A percentile compares a stretch with the other conserved stretches of the same genome.
These are phyloP conservation scores for Campoletis sonorensis DNA, from an alignment of 1,140 invertebrate species.

Conservation along the genomic window DNA sequence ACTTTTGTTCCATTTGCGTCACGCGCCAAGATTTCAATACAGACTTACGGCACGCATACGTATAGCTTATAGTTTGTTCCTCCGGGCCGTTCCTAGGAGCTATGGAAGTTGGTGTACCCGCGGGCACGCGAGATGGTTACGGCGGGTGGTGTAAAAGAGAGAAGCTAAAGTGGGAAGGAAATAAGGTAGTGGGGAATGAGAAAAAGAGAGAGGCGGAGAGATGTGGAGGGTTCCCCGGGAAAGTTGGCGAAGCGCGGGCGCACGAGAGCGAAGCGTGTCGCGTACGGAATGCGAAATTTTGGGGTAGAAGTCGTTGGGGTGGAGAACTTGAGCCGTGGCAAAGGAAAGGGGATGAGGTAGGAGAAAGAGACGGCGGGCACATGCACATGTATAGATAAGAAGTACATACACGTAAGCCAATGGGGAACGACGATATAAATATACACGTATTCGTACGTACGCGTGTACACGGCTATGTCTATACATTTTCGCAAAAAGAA, in stretches of 20 bases:
- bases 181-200: not conserved
- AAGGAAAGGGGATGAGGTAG: not conserved
- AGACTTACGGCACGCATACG: constrained; percentile 41
- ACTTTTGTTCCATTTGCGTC: constrained; percentile 40
- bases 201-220: constrained; percentile 30
- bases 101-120: constrained; percentile 22
- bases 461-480: not conserved
- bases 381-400: not conserved
- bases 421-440: not conserved
- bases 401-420: constrained; percentile 7
- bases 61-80: constrained; percentile 19
- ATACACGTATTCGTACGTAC: not conserved
- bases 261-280: constrained; percentile 44
- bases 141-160: not conserved
- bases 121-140: constrained; percentile 23
- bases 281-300: constrained; percentile 50
- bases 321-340: constrained; percentile 19
- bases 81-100: constrained; percentile 8
- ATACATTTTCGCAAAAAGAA: not conserved
- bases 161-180: not conserved
- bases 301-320: constrained; percentile 25
- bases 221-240: constrained; percentile 30
- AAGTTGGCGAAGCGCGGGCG: constrained; percentile 49
- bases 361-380: not conserved
- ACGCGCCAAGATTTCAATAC: constrained; percentile 42